Base-by-base conservation (phyloP, 2,113 vertebrate genomes). In the Propithecus coquereli region DNA sequence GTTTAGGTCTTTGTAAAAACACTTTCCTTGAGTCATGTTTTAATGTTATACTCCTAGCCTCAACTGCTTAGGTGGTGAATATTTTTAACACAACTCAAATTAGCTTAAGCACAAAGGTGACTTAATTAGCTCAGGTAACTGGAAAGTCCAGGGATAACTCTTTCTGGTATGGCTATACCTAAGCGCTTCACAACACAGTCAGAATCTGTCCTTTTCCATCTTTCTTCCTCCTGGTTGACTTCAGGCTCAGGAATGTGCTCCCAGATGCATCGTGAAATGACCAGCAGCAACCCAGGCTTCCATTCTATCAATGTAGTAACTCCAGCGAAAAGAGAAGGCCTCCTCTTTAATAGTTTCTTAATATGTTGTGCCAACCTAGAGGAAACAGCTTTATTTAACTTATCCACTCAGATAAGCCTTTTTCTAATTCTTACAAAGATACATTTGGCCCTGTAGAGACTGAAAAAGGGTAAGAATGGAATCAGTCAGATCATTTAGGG, bases 401-500 rank as follows among this genome's bases (percentile, higher is more conserved):
- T 65, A 47, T 5, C 22, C 4, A 2, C n/a, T 40, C 12, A 27
- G 6, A 57, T 0, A 5, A 3, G 0, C 4, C 12, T 82, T 82
- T 80, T 82, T 25, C 52, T 89, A 61, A 59, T 70, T 82, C 47
- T 71, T 90, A 18, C 4, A 65, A 81, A 73, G 59, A 8, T 13
- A 25, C 1, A 8, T 77, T 57, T 81, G 22, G 43, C 27, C 32
- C 54, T 40, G 11, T 71, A 88, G 77, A 59, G 17, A 32, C 17
- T 61, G 23, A 43, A 52, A 50, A 76, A 94, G 50, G 43, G 37
- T 88, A 43, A 73, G 27, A 85, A 63, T 54, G 32, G 27, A 86
- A 77, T 30, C 32, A 66, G 50, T 54, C 47, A 84, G 27, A 10
- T 65, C 20, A 88, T 70, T 76, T 47, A 84, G 65, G 63, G 81